Evolutionary conservation across 35 echinoderm and acorn worm genomes (phyloP), one percentile per base, ranked within the genome.

Genomic region (Amphiura filiformis): DNA sequence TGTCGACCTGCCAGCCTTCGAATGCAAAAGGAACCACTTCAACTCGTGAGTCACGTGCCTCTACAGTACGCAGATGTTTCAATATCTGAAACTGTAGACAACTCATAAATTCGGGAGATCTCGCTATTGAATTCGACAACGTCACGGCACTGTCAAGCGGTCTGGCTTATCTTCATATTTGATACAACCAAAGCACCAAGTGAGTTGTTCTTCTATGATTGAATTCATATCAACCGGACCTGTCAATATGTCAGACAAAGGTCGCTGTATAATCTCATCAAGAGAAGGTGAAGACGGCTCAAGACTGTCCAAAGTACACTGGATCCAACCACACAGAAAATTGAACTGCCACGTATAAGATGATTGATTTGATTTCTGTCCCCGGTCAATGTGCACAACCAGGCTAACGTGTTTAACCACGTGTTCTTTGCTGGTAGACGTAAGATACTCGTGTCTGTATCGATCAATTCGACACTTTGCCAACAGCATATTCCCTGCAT

Each of bases 321-420:
- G 85, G 32, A 78, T 32, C 85, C 85, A 87, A 39, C 85, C 85
- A 32, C 85, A 87, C 5, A 87, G 70, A 70, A 87, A 87, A 39
- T 87, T 87, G 34, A 87, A 87, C 85, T 87, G 85, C 85, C 85
- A 87, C 17, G 85, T 65, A 52, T 75, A 87, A 70, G 15, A 18
- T 26, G 7, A 5, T n/a, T 30, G 9, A n/a, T 2, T 30, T 26
- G 15, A 13, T n/a, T n/a, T n/a, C 2, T 70, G 7, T 76, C 26
- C 39, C 20, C 85, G 64, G 35, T 87, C 85, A n/a, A 87, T 75
- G 31, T 87, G 85, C 1, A 87, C 85, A 39, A 87, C 78, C 4
- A 87, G 38, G 65, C 65, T 78, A 0, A 39, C 85, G 39, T 87
- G 70, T 39, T 87, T 87, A 23, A 78, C 30, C 1, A 9, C 36